Conservation (phyloP, 2,113 vertebrate genomes). For the Sinocyclocheilus rhinocerous region DNA sequence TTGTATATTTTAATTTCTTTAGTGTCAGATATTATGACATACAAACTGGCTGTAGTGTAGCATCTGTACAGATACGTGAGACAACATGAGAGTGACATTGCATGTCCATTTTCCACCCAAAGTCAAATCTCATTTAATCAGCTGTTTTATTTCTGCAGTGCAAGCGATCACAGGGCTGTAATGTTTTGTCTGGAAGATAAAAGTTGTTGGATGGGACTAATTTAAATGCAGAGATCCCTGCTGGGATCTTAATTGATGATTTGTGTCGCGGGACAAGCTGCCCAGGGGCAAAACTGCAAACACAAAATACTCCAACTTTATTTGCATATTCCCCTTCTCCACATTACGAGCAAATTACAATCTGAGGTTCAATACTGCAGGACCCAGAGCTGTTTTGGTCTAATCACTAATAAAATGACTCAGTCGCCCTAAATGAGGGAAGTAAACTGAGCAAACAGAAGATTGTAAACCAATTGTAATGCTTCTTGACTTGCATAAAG, state of each 20-base stretch:
- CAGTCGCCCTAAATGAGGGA: constrained; percentile 70
- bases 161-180: constrained; percentile 59
- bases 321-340: constrained; percentile 78
- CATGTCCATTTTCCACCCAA: constrained; percentile 32
- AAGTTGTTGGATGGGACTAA: constrained; percentile 68
- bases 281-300: constrained; percentile 72
- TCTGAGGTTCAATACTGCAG: constrained; percentile 69
- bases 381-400: constrained; percentile 71
- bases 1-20: neutral
- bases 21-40: neutral
- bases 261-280: constrained; percentile 82
- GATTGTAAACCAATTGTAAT: constrained; percentile 72
- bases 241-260: constrained; percentile 84
- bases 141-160: constrained; percentile 69
- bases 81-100: neutral
- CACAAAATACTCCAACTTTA: constrained; percentile 67
- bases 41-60: neutral
- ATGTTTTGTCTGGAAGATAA: constrained; percentile 66
- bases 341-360: constrained; percentile 72
- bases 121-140: constrained; percentile 42
- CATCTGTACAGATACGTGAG: neutral
- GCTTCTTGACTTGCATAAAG: constrained; percentile 69
- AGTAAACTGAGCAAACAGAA: constrained; percentile 67
- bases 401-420: constrained; percentile 77
- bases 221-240: constrained; percentile 76